Base-by-base conservation (phyloP, 1,140 invertebrate genomes). In the Dinothrombium tinctorium region DNA sequence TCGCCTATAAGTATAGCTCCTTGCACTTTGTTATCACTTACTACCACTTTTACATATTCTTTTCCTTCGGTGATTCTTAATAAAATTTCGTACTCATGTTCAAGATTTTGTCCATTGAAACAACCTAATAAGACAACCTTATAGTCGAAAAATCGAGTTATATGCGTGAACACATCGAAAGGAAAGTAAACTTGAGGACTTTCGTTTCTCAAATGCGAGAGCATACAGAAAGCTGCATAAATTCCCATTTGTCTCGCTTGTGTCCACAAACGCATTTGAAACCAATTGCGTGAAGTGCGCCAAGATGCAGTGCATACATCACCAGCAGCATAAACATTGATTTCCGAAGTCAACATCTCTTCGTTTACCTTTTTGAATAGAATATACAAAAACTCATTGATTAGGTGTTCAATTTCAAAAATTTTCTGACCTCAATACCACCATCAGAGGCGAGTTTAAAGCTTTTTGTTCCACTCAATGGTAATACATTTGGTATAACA, bases 231-330 rank as follows among this genome's bases (percentile, higher is more conserved):
- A 0, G 81, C 87, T 12, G 78, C 83, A 64, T 89, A 92, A 31
- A 67, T 65, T 9, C 89, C 92, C 89, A 96, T 96, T 61, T 94
- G 86, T 45, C 84, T 60, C 0, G 90, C 92, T 63, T 99, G 92
- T 4, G 84, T 86, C 92, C 92, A 99, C 2, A 98, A 57, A 36
- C 86, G 65, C 75, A 96, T 86, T 61, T 94, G 51, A 58, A 90
- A 78, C 90, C 90, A 96, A 54, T 90, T 9, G 11, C 9, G 20
- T n/a, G 40, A n/a, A 11, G 4, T 11, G 4, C 68, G 54, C 89
- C 90, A 95, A 22, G 56, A 56, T 22, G 75, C 72, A 46, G 67
- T 67, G 52, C 84, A 92, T 7, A 83, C 72, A 69, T 98, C 92
- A 8, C 92, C 92, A 37, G 87, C 87, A 14, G 87, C 89, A 67